Percentiles rank a stretch among this genome's conserved stretches.
These are phyloP conservation scores for Catonia carolina DNA, from an alignment of 2,888 invertebrate genomes.

Conservation along the genomic window DNA sequence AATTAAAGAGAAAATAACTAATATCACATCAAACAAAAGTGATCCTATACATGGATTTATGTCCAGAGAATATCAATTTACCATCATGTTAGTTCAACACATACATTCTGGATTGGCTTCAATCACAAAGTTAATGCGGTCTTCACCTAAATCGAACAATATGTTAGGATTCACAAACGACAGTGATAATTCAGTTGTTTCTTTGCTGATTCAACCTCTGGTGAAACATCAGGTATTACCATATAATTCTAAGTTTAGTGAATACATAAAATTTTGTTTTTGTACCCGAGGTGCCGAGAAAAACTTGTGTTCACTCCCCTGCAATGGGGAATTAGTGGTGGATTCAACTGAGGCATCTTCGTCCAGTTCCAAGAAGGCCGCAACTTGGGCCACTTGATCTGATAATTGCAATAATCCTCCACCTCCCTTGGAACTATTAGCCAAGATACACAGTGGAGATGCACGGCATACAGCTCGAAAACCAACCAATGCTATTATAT, in stretches of 20 bases:
- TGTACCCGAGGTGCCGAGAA: too few relatives aligned
- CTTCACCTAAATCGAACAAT: constrained; percentile 34
- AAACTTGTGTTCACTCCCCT: too few relatives aligned
- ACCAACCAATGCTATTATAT: too few relatives aligned
- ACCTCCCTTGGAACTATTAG: too few relatives aligned
- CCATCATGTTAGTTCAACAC: constrained; percentile 51
- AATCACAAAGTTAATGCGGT: constrained; percentile 53
- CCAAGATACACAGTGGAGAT: too few relatives aligned
- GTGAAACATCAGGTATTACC: constrained; percentile 8
- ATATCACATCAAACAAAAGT: constrained; percentile 35
- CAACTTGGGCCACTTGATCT: too few relatives aligned
- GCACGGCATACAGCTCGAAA: too few relatives aligned
- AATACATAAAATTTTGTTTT: neutral
- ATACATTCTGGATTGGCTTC: constrained; percentile 55
- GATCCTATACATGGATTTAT: constrained; percentile 55
- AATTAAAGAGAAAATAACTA: constrained; percentile 50
- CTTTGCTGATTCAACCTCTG: neutral
- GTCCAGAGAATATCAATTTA: constrained; percentile 53
- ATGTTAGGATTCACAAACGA: too few relatives aligned
- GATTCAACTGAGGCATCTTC: too few relatives aligned
- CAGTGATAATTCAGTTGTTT: constrained; percentile 38
- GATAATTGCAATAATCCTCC: too few relatives aligned
- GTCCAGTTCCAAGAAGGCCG: too few relatives aligned
- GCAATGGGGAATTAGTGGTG: too few relatives aligned
- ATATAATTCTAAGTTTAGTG: neutral